Evolutionary conservation across 2,888 invertebrate genomes (phyloP).

Genomic region (Isoperla grammatica): DNA sequence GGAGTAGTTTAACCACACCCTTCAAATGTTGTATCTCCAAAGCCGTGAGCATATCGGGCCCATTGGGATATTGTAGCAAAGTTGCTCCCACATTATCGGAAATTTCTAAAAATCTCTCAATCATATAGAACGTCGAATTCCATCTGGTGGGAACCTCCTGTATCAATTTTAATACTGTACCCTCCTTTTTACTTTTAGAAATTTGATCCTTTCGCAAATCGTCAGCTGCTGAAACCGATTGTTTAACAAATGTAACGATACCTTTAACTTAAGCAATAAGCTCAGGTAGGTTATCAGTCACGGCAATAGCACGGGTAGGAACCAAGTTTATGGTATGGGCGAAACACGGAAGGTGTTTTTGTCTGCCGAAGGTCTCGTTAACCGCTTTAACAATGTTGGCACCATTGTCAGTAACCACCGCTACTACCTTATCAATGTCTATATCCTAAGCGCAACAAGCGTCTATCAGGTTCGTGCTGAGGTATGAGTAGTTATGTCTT

Average conservation of each 20-base stretch:
- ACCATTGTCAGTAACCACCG: conserved; percentile 32
- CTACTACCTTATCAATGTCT: conserved; percentile 24
- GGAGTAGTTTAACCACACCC: conserved; percentile 27
- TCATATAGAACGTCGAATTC: conserved; percentile 23
- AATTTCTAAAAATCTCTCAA: conserved; percentile 24
- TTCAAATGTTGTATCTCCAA: conserved; percentile 27
- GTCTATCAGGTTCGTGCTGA: too few species aligned
- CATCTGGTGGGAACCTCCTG: too few species aligned
- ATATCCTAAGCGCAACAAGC: too few species aligned
- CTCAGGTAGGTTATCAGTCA: conserved; percentile 22
- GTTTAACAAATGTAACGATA: conserved; percentile 33
- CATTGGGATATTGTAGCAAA: conserved; percentile 26
- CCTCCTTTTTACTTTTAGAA: conserved; percentile 27
- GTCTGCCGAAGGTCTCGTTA: too few species aligned
- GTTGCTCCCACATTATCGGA: conserved; percentile 17
- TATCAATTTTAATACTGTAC: conserved; percentile 19
- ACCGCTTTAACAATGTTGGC: too few species aligned
- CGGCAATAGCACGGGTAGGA: conserved; percentile 23
- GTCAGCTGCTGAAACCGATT: conserved; percentile 29
- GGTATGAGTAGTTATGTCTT: too few species aligned
- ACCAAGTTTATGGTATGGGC: conserved; percentile 33
- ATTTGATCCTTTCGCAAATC: conserved; percentile 23
- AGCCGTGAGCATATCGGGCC: conserved; percentile 29
- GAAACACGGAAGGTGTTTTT: conserved; percentile 32
- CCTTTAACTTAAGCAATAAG: conserved; percentile 30